Conservation (phyloP, 2,888 invertebrate genomes). For the Lamproptera curius region DNA sequence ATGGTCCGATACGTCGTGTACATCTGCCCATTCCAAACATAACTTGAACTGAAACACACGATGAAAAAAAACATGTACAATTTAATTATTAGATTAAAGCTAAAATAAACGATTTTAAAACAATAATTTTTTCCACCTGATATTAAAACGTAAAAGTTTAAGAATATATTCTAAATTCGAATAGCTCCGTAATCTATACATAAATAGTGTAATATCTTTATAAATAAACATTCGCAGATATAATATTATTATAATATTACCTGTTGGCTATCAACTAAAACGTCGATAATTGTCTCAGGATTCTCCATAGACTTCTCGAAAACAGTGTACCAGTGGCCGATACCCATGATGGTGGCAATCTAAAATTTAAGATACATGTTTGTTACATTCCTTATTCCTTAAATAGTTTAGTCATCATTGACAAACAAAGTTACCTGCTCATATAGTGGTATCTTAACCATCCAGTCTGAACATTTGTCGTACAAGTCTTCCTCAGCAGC, state of each 20-base stretch:
- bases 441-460: slow-evolving; percentile 81
- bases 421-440: slow-evolving; percentile 66
- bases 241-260: no score
- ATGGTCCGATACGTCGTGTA: slow-evolving; percentile 77
- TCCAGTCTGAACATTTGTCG: slow-evolving; percentile 74
- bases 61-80: background rate
- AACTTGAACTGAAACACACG: slow-evolving; percentile 77
- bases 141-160: no score
- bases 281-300: slow-evolving; percentile 73
- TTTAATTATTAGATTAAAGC: no score
- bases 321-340: slow-evolving; percentile 79
- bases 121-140: background rate
- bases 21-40: slow-evolving; percentile 84
- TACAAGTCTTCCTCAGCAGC: slow-evolving; percentile 60
- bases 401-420: background rate
- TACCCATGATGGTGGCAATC: slow-evolving; percentile 76
- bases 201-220: no score
- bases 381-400: slow-evolving; percentile 1
- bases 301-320: slow-evolving; percentile 75
- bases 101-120: no score
- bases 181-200: no score
- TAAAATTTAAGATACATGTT: slow-evolving; percentile 47
- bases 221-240: no score
- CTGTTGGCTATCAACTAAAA: slow-evolving; percentile 76
- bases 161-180: no score